These are phyloP conservation scores for Drosophila quinaria DNA, from an alignment of 2,888 invertebrate genomes.

Conservation along the genomic window DNA sequence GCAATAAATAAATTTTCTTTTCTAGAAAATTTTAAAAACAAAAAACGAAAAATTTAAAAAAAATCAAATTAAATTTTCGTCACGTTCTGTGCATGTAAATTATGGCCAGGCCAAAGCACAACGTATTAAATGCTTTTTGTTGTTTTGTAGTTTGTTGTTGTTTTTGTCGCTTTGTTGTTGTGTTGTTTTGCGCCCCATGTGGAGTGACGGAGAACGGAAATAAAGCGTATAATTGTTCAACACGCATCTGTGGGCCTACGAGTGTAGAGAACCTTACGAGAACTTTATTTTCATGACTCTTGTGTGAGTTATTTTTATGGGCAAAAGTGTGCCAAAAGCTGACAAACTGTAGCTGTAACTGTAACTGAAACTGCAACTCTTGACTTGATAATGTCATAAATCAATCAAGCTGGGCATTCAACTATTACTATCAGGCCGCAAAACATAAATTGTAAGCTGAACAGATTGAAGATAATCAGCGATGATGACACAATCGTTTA, in stretches of 20 bases:
- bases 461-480: constrained; percentile 27
- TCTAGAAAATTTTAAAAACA: constrained; percentile 17
- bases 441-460: constrained; percentile 10
- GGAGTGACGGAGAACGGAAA: constrained; percentile 61
- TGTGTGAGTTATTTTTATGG: constrained; percentile 39
- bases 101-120: constrained; percentile 36
- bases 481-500: constrained; percentile 52
- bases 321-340: constrained; percentile 44
- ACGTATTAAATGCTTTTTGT: constrained; percentile 38
- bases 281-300: constrained; percentile 30
- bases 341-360: constrained; percentile 4
- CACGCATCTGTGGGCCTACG: constrained; percentile 49
- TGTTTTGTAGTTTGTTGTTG: constrained; percentile 21
- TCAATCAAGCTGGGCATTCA: constrained; percentile 40
- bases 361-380: constrained; percentile 14
- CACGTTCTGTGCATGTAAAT: constrained; percentile 71
- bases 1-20: constrained; percentile 12
- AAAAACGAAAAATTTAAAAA: constrained; percentile 8
- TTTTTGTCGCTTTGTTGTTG: constrained; percentile 12
- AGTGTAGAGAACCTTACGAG: constrained; percentile 12
- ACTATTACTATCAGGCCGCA: constrained; percentile 8
- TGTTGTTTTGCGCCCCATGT: constrained; percentile 43
- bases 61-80: constrained; percentile 68
- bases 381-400: constrained; percentile 31
- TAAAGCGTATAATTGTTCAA: constrained; percentile 65